A percentile compares a stretch with the other conserved stretches of the same genome.
These are phyloP conservation scores for Salvelinus sp. DNA, from an alignment of 2,113 vertebrate species.

Conservation along the genomic window DNA sequence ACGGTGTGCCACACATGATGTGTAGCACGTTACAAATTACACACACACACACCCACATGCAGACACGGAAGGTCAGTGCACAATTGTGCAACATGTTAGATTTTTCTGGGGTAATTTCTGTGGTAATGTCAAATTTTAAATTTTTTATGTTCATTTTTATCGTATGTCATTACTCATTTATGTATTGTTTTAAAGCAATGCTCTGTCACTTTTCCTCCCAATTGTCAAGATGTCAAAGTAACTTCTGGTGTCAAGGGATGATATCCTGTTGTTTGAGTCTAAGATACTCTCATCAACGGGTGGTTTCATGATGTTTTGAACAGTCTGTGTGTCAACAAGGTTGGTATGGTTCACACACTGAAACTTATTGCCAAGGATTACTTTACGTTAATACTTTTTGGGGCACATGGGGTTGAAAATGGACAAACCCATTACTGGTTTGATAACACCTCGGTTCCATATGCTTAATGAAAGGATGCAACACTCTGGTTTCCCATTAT, in stretches of 20 bases:
- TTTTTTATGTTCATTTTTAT: neutral
- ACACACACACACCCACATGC: neutral
- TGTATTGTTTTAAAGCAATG: neutral
- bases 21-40: constrained; percentile 1
- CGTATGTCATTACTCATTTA: neutral
- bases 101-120: neutral
- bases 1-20: neutral
- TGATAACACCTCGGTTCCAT: too few species aligned
- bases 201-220: neutral
- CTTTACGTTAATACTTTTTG: too few species aligned
- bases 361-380: neutral
- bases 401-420: too few species aligned
- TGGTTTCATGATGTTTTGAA: too few species aligned
- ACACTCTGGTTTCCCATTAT: too few species aligned
- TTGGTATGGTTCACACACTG: neutral
- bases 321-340: neutral
- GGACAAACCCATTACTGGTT: too few species aligned
- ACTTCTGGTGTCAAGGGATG: too few species aligned
- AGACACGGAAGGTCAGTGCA: too few species aligned
- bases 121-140: neutral
- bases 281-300: neutral
- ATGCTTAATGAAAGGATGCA: too few species aligned
- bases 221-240: too few species aligned
- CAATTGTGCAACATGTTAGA: too few species aligned
- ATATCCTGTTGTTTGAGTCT: neutral